Base-by-base conservation (phyloP, 2,113 vertebrate genomes). In the Stigmatopora argus region DNA sequence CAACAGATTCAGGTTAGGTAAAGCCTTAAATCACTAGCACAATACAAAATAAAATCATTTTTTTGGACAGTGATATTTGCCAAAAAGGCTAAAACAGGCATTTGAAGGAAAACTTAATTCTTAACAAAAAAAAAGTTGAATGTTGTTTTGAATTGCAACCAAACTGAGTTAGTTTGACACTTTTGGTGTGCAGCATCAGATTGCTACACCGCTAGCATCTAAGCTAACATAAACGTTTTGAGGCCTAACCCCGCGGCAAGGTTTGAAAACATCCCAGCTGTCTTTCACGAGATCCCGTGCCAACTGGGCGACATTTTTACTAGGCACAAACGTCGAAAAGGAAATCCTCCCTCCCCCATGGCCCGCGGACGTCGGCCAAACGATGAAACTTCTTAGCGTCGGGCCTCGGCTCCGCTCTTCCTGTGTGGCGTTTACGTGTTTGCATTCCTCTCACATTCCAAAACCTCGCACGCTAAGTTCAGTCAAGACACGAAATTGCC, bases 261-360 rank as follows among this genome's bases (percentile, higher is more conserved):
- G 66, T 74, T 65, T 70, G 53, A 82, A 87, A 82, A 84, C 71
- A 82, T 72, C 69, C 66, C 77, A 80, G 78, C 82, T 85, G 75
- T 81, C 82, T 80, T 84, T 77, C 65, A 57, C 14, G 8, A 69
- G 67, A 82, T 83, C 65, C 3, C 38, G 69, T 82, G 80, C 73
- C 72, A 85, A 52, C 72, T 55, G 1, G 51, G 79, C 79, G 80
- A 82, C 80, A 83, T 76, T 79, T 81, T 87, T 82, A 80, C 71
- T 77, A 77, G 66, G 52, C 72, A 80, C 75, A 68, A 72, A 74
- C 62, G 79, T 78, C 83, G 71, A 75, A 80, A 83, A 81, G 82
- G 75, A 84, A 84, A 82, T 83, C 83, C 79, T 84, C 75, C 83
- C 80, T 62, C 75, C 83, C 80, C 62, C 15, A 74, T 13, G 34